These are phyloP conservation scores for Drosophila mettleri DNA, from an alignment of 2,888 invertebrate genomes.

Conservation along the genomic window DNA sequence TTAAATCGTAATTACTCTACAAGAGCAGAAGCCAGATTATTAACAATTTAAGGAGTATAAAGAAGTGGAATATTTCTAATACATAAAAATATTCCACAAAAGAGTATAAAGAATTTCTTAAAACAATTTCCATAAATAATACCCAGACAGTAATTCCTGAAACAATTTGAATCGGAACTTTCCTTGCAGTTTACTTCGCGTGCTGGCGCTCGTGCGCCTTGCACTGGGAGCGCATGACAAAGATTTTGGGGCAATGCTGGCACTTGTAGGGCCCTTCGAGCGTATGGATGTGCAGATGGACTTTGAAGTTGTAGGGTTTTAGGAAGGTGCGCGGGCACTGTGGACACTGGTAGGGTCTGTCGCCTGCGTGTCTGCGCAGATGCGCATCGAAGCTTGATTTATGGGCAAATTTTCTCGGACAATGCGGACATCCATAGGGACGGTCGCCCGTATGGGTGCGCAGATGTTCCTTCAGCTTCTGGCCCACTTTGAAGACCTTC, in stretches of 20 bases:
- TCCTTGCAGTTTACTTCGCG: neutral
- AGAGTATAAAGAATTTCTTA: neutral
- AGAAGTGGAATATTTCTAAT: neutral
- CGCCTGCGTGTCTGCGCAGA: neutral
- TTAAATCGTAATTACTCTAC: neutral
- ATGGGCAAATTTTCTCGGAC: conserved; percentile 10
- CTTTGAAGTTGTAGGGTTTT: conserved; percentile 4
- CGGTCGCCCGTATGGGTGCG: conserved; percentile 18
- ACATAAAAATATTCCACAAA: neutral
- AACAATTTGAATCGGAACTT: neutral
- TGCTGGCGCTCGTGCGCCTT: conserved; percentile 1
- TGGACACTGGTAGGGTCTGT: conserved; percentile 7
- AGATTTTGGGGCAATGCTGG: neutral
- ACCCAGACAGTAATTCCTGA: neutral
- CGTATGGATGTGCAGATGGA: conserved; percentile 9
- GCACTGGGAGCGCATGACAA: neutral
- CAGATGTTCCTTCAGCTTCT: conserved; percentile 10
- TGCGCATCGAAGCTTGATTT: conserved; percentile 11
- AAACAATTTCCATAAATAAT: neutral
- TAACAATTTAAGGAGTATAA: neutral
- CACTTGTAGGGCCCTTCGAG: conserved; percentile 9
- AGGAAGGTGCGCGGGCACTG: conserved; percentile 14
- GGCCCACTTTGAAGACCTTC: conserved; percentile 5
- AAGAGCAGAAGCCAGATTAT: too few relatives aligned
- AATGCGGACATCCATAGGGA: conserved; percentile 22